Evolutionary conservation across 2,797 vertebrate genomes (phyloP).

Genomic region (Gallinago solitaria): DNA sequence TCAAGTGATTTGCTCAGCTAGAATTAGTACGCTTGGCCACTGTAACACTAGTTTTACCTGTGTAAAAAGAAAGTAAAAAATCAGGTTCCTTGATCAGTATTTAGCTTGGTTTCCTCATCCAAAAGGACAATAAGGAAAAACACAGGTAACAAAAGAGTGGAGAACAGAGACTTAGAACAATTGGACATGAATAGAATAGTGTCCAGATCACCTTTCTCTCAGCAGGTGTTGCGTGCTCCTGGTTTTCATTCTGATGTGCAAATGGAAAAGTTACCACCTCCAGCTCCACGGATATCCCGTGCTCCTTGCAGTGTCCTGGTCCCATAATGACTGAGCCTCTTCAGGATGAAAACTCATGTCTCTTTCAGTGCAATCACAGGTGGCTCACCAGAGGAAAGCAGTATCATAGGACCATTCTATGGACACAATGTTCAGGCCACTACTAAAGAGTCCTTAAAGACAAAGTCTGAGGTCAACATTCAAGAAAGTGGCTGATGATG

Average conservation of each 20-base stretch:
- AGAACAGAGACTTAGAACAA: neutral
- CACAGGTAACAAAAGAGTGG: neutral
- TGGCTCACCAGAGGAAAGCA: neutral
- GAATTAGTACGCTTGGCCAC: neutral
- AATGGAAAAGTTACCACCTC: neutral
- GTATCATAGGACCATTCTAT: neutral
- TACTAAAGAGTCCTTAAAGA: neutral
- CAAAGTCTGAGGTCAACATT: neutral
- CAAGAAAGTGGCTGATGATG: neutral
- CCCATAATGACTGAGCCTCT: neutral
- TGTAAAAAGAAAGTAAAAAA: neutral
- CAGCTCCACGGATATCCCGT: neutral
- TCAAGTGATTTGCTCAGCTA: neutral
- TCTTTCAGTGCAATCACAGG: neutral
- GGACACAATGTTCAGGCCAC: neutral
- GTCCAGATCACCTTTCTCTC: neutral
- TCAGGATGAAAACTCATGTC: neutral
- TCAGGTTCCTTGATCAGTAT: neutral
- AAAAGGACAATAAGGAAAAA: constrained; percentile 17
- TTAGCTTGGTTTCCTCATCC: neutral
- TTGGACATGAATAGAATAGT: neutral
- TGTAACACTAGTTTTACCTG: neutral
- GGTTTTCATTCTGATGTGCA: neutral
- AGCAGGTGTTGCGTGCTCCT: neutral
- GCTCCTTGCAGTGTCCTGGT: neutral